A percentile compares a stretch with the other conserved stretches of the same genome.
Conservation (phyloP, 2,888 invertebrate species). For the Chromoteleia sp. region DNA sequence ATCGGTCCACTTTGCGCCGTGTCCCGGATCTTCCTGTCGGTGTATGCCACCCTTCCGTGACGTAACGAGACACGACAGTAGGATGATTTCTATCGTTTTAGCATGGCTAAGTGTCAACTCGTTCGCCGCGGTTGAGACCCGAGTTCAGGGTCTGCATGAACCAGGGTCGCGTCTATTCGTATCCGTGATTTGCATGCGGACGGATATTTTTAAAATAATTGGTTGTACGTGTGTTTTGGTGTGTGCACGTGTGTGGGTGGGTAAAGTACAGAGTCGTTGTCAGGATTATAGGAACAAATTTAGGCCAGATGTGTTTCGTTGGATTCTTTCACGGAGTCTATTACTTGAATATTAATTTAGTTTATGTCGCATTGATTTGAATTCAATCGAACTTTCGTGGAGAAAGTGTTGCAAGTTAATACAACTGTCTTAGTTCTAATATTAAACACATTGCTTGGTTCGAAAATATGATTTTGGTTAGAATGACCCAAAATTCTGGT, state of each 20-base stretch:
- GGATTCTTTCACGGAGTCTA: constrained; percentile 9
- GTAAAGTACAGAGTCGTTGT: constrained; percentile 10
- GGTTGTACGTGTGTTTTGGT: background rate
- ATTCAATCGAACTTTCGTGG: background rate
- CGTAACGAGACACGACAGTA: constrained; percentile 65
- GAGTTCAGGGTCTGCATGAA: constrained; percentile 71
- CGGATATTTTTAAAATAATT: constrained; percentile 55
- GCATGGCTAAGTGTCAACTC: constrained; percentile 70
- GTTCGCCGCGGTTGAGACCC: constrained; percentile 52
- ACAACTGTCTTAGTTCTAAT: too few relatives aligned
- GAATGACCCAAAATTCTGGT: too few relatives aligned
- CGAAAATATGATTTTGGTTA: too few relatives aligned
- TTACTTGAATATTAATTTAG: constrained; percentile 34
- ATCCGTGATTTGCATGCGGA: constrained; percentile 62
- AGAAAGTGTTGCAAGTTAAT: too few relatives aligned
- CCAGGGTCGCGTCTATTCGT: constrained; percentile 67
- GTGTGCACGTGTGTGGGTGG: background rate
- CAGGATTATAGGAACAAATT: constrained; percentile 30
- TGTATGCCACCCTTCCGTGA: constrained; percentile 44
- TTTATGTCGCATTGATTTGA: constrained; percentile 10
- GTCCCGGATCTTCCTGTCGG: constrained; percentile 67
- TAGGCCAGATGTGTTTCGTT: constrained; percentile 19
- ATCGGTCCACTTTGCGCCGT: constrained; percentile 63
- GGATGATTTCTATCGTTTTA: constrained; percentile 69
- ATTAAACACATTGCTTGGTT: too few relatives aligned